These are phyloP conservation scores for Epicauta chinensis DNA, from an alignment of 1,140 invertebrate species.

Conservation along the genomic window DNA sequence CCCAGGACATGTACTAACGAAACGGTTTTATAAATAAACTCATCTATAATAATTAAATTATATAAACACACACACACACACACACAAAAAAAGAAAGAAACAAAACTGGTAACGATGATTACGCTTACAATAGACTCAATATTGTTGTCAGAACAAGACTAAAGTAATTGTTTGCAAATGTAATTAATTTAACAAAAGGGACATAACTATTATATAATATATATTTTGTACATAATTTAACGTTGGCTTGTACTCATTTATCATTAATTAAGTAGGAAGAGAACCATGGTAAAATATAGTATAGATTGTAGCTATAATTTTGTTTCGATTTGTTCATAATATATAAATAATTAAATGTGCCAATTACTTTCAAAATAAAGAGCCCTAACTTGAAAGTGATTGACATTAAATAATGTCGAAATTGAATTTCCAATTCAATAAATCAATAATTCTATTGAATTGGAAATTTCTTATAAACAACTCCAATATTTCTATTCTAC, in stretches of 20 bases:
- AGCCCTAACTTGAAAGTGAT: conserved; percentile 17
- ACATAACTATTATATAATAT: too few species aligned
- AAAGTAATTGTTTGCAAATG: conserved; percentile 11
- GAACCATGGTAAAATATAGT: background rate
- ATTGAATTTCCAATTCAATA: background rate
- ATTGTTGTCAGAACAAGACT: conserved; percentile 6
- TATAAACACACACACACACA: too few species aligned
- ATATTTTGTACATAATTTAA: conserved; percentile 15
- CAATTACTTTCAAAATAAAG: conserved; percentile 15
- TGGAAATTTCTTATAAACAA: too few species aligned
- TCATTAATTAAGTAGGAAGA: background rate
- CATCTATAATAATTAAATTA: too few species aligned
- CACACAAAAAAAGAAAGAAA: background rate
- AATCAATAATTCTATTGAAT: background rate
- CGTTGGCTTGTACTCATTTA: conserved; percentile 5
- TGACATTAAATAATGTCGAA: conserved; percentile 1
- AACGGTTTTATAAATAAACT: conserved; percentile 64
- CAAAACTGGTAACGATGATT: background rate
- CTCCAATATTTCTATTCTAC: too few species aligned
- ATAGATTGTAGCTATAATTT: background rate
- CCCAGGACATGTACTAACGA: conserved; percentile 75
- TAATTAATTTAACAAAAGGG: background rate
- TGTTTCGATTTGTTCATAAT: background rate
- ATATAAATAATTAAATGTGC: background rate
- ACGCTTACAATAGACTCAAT: background rate